A percentile compares a stretch with the other conserved stretches of the same genome.
Conservation (phyloP, 2,113 vertebrate genomes). For the Zeus faber region DNA sequence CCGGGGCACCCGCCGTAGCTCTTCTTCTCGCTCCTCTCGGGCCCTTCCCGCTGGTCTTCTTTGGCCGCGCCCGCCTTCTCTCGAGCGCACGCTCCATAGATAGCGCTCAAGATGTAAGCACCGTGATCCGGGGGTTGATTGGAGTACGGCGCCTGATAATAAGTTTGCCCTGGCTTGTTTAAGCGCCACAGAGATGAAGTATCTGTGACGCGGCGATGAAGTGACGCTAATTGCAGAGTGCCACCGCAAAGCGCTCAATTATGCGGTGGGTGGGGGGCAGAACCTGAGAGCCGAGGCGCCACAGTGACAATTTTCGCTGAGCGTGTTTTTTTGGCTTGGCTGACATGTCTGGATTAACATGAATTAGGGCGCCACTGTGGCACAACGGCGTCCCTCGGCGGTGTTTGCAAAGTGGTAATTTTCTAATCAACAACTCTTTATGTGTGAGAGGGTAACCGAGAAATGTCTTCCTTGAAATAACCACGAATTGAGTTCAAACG, state of each 20-base stretch:
- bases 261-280: not conserved
- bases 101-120: constrained; percentile 32
- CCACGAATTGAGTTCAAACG: constrained; percentile 44
- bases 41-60: too few relatives aligned
- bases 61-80: too few relatives aligned
- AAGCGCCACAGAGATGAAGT: constrained; percentile 29
- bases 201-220: constrained; percentile 55
- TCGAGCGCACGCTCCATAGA: constrained; percentile 29
- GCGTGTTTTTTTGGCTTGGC: constrained; percentile 11
- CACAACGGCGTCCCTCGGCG: constrained; percentile 14
- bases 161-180: constrained; percentile 29
- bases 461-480: constrained; percentile 66
- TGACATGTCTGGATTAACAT: constrained; percentile 8
- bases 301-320: not conserved
- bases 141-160: constrained; percentile 56
- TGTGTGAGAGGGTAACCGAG: constrained; percentile 31
- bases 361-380: constrained; percentile 8
- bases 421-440: constrained; percentile 21
- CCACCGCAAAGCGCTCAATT: constrained; percentile 54
- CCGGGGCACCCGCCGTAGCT: too few relatives aligned
- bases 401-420: constrained; percentile 18
- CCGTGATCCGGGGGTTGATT: constrained; percentile 49
- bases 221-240: constrained; percentile 59
- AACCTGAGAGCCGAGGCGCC: constrained; percentile 18
- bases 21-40: too few relatives aligned